Base-by-base conservation (phyloP, 2,113 vertebrate species). In the Clarias gariepinus region DNA sequence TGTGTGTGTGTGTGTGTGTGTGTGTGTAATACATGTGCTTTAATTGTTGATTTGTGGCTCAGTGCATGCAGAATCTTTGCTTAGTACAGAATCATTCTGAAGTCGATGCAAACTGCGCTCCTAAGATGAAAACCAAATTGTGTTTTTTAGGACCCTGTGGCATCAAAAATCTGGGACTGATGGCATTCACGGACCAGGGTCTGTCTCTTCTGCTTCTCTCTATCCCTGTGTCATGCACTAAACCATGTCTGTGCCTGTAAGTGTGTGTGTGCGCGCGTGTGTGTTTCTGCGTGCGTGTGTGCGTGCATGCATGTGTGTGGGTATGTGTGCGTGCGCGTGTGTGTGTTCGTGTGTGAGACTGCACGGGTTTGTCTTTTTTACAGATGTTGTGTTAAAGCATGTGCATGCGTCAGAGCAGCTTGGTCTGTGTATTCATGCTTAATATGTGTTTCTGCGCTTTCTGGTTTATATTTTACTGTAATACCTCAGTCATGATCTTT, bases 161-260 rank as follows among this genome's bases (percentile, higher is more conserved):
- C 95, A 94, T 95, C 94, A 94, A 96, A 96, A 95, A 95, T 95
- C 94, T 96, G 95, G 95, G 95, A 95, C 94, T 96, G 95, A 96
- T 94, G 94, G 94, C 93, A 94, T 93, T 95, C 93, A 93, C 91
- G 92, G 92, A 94, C 93, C 93, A 95, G 92, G 95, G 95, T 95
- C 91, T 94, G 94, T 95, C 93, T 94, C 90, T 90, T 94, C 91
- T 92, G 93, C 91, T 94, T 94, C 91, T 94, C 92, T 91, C 91
- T 92, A 91, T 94, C 92, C 93, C 94, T 94, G 94, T 94, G 91
- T 93, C 93, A 94, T 95, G 95, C 94, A 95, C 94, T 95, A 95
- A 95, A 94, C 94, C 91, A 90, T 91, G 88, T 93, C 83, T 87
- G 88, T 86, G 83, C 30, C 83, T 77, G 81, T 85, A 77, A 82